Base-by-base conservation (phyloP, 2,888 invertebrate genomes). In the Penaeus monodon region DNA sequence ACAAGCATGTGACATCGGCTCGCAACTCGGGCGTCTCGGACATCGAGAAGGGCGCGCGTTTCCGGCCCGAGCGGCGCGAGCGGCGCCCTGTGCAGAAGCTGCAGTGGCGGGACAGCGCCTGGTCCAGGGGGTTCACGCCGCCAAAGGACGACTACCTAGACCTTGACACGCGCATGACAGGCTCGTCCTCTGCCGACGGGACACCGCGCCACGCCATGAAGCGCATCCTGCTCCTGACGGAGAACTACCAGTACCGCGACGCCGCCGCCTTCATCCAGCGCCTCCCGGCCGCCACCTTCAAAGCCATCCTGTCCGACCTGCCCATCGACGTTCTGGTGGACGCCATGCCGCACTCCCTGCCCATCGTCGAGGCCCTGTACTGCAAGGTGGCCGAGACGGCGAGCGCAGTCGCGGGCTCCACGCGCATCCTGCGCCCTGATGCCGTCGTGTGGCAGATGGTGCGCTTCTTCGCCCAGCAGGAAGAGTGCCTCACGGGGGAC, bases 271-370 rank as follows among this genome's bases (percentile, higher is more conserved):
- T 97, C 87, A 94, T 98, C 90, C 94, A 96, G 76, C 94, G 96
- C 74, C 93, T 98, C 29, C 96, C 96, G 8, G 95, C 95, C 70
- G 95, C 95, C 1, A 97, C 97, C 6, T 94, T 98, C 91, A 95
- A 95, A 90, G 94, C 95, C 3, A 93, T 93, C 89, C 90, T 93
- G 68, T 91, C 92, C 1, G 97, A 97, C 90, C 93, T 98, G 90
- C 98, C 98, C 0, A 94, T 97, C 82, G 97, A 97, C 92, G 93
- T 97, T 90, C 94, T 98, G 91, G 95, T 97, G n/a, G 97, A 97
- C 91, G 96, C 97, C 4, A 93, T 98, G 92, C 98, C 98, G 1
- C 96, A 97, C 92, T 97, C 97, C 29, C 94, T 98, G 2, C 96
- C 96, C 91, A 94, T 98, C 79, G 93, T 98, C 91, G 98, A 98